Evolutionary conservation across 1,140 invertebrate genomes (phyloP).

Genomic region (Popillia japonica): DNA sequence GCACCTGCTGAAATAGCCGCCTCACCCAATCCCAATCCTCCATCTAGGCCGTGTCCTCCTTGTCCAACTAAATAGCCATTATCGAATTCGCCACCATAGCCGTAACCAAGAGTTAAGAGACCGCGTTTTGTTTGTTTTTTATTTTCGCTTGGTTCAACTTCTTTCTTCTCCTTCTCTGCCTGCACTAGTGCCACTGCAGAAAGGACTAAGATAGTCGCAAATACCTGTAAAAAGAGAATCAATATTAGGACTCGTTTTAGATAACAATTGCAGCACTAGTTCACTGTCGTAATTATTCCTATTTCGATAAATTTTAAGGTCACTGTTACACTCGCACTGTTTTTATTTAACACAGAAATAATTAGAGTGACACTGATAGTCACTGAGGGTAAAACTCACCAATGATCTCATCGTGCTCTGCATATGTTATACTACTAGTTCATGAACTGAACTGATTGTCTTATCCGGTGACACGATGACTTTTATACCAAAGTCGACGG

Average conservation of each 20-base stretch:
- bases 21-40: constrained; percentile 45
- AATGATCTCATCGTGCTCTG: constrained; percentile 65
- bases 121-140: constrained; percentile 75
- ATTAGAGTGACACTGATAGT: not conserved
- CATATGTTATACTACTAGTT: constrained; percentile 62
- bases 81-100: constrained; percentile 68
- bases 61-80: constrained; percentile 65
- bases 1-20: constrained; percentile 40
- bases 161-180: constrained; percentile 68
- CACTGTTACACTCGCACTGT: constrained; percentile 26
- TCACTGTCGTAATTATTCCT: constrained; percentile 15
- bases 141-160: constrained; percentile 64
- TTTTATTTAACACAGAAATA: not conserved
- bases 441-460: constrained; percentile 76
- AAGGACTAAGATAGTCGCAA: constrained; percentile 75
- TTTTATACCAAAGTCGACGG: constrained; percentile 64
- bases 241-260: not conserved
- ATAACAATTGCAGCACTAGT: constrained; percentile 29
- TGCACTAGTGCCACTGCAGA: constrained; percentile 68
- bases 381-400: constrained; percentile 61
- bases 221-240: constrained; percentile 68
- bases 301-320: constrained; percentile 26
- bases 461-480: constrained; percentile 63
- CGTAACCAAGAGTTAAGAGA: constrained; percentile 66
- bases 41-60: constrained; percentile 58